Percentiles rank a stretch among this genome's conserved stretches.
Conservation (phyloP, 2,113 vertebrate species). For the Fukomys damarensis region DNA sequence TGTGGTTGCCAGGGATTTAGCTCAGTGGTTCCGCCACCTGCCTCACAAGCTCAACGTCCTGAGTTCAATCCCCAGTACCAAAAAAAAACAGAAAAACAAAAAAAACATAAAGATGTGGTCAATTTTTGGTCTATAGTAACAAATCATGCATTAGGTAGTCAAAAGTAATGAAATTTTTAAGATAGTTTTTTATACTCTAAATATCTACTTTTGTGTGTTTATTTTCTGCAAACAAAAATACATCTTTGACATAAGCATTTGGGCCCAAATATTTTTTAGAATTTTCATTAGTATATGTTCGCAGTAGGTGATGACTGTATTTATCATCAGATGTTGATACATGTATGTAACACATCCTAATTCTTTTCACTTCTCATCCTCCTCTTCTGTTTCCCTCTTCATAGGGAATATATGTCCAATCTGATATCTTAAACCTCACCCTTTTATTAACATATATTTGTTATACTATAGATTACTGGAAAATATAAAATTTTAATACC, state of each 20-base stretch:
- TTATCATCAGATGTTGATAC: not conserved
- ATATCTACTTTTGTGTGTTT: not conserved
- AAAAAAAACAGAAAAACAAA: too few species aligned
- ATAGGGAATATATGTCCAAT: not conserved
- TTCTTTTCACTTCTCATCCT: not conserved
- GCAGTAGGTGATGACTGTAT: not conserved
- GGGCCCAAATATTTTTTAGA: not conserved
- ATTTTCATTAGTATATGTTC: not conserved
- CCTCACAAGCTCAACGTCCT: too few species aligned
- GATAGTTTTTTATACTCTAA: not conserved
- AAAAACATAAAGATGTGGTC: not conserved
- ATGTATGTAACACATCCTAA: not conserved
- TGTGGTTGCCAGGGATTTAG: too few species aligned
- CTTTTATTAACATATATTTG: constrained; percentile 29
- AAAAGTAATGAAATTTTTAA: constrained; percentile 35
- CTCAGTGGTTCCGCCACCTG: too few species aligned
- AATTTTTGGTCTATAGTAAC: not conserved
- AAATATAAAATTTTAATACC: constrained; percentile 28
- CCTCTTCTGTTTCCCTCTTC: not conserved
- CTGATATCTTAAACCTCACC: not conserved
- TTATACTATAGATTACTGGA: not conserved
- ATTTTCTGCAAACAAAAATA: constrained; percentile 38
- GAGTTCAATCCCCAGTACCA: too few species aligned
- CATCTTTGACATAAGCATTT: not conserved
- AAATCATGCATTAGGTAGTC: not conserved